Base-by-base conservation (phyloP, 2,888 invertebrate genomes). In the Aleiodes testaceus region DNA sequence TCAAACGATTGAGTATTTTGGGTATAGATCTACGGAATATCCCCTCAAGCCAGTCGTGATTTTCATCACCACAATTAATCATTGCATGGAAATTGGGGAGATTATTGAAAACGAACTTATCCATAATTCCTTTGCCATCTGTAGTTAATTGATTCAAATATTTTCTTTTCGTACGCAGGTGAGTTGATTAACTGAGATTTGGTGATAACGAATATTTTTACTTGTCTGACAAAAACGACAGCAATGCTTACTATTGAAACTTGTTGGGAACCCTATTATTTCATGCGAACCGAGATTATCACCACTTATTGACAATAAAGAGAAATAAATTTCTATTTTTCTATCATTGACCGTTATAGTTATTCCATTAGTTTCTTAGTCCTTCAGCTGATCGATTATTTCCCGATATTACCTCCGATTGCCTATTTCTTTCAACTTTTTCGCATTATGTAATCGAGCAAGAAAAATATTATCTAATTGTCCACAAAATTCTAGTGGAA, bases 391-490 rank as follows among this genome's bases (percentile, higher is more conserved):
- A 52, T 70, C 12, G 18, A 45, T 66, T 11, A 74, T 45, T 42
- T 64, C 53, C 11, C 26, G 5, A 44, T 70, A 74, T 22, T 66
- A 68, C 9, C 26, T 63, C 22, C 49, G 47, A 45, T 70, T 70
- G 12, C 74, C 74, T 18, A 74, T 36, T 55, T 52, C 26, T 18
- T 47, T 61, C 44, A 74, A 72, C 65, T 78, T 74, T 9, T 16
- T 9, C 0, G 73, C 50, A 14, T 74, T 74, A 67, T 78, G 73
- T 2, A 78, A 53, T 61, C 78, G 78, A n/a, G 70, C 70, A 0
- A 77, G 30, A 72, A 79, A 78, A 52, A 79, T 75, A 66, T 79
- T 77, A 36, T 79, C 72, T 16, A 78, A 52, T 6, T 30, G 66
- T 65, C 75, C 76, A 7, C 74, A 61, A 45, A 68, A 73, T 47